Percentiles rank a stretch among this genome's conserved stretches.
Conservation (phyloP, 2,888 invertebrate genomes). For the Macropis europaea region DNA sequence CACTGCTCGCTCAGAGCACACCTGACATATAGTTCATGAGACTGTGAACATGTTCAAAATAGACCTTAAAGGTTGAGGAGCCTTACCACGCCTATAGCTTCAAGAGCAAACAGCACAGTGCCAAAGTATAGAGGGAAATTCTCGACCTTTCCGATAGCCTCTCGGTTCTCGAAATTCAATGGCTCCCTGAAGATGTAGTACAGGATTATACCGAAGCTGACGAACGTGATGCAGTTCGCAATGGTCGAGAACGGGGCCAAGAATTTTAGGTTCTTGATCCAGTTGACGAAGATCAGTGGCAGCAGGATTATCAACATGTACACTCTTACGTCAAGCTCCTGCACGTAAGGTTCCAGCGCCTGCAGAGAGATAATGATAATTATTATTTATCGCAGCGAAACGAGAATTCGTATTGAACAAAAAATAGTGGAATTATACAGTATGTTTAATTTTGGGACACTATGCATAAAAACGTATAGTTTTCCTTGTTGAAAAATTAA, state of each 20-base stretch:
- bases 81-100: conserved; percentile 95
- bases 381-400: too few species aligned
- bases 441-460: too few species aligned
- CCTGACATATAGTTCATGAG: too few species aligned
- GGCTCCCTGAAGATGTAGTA: conserved; percentile 91
- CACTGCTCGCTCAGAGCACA: too few species aligned
- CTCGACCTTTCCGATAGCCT: conserved; percentile 84
- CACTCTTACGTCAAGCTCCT: conserved; percentile 81
- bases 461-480: too few species aligned
- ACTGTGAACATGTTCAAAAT: too few species aligned
- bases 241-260: conserved; percentile 94
- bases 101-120: conserved; percentile 96
- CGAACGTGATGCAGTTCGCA: conserved; percentile 91
- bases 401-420: too few species aligned
- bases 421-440: too few species aligned
- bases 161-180: conserved; percentile 84
- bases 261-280: conserved; percentile 91
- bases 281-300: conserved; percentile 90
- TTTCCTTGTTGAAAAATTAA: too few species aligned
- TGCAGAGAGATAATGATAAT: conserved; percentile 62
- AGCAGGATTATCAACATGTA: conserved; percentile 84
- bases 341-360: conserved; percentile 79
- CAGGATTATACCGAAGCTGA: conserved; percentile 91
- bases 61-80: too few species aligned
- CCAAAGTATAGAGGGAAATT: conserved; percentile 96